Conservation (phyloP, 2,113 vertebrate genomes). For the Gobius niger region DNA sequence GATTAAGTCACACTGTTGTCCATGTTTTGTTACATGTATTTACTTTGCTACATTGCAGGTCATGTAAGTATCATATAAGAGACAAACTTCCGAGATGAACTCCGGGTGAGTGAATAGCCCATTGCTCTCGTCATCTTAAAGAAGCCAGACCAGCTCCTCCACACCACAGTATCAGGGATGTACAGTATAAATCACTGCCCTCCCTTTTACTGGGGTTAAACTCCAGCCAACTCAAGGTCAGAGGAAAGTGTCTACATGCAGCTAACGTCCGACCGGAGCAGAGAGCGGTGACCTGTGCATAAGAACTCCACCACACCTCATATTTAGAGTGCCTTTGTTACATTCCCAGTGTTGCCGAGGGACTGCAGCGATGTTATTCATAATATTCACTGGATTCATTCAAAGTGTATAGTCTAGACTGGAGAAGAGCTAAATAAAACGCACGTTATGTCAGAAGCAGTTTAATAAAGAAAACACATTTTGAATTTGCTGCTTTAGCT, state of each 20-base stretch:
- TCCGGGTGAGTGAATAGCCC: not conserved
- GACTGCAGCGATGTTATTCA: not conserved
- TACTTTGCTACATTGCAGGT: too few relatives aligned
- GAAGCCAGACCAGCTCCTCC: too few relatives aligned
- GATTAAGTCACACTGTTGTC: too few relatives aligned
- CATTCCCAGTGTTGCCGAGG: not conserved
- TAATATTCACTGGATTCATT: not conserved
- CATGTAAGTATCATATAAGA: not conserved
- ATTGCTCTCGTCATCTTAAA: not conserved
- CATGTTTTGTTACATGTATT: too few relatives aligned
- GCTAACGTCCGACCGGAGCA: not conserved
- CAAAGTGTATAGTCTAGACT: not conserved
- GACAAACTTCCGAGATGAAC: not conserved
- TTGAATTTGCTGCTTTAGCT: too few relatives aligned
- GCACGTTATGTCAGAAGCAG: too few relatives aligned
- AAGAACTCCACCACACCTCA: not conserved
- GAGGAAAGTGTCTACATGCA: not conserved
- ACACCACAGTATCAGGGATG: too few relatives aligned
- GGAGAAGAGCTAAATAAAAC: not conserved
- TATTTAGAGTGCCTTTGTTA: not conserved
- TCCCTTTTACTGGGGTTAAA: not conserved
- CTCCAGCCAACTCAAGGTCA: not conserved
- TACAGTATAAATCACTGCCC: not conserved
- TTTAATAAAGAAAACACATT: too few relatives aligned
- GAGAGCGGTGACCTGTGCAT: not conserved